A percentile compares a stretch with the other conserved stretches of the same genome.
These are phyloP conservation scores for Bombus confusus DNA, from an alignment of 1,140 invertebrate genomes.

Conservation along the genomic window DNA sequence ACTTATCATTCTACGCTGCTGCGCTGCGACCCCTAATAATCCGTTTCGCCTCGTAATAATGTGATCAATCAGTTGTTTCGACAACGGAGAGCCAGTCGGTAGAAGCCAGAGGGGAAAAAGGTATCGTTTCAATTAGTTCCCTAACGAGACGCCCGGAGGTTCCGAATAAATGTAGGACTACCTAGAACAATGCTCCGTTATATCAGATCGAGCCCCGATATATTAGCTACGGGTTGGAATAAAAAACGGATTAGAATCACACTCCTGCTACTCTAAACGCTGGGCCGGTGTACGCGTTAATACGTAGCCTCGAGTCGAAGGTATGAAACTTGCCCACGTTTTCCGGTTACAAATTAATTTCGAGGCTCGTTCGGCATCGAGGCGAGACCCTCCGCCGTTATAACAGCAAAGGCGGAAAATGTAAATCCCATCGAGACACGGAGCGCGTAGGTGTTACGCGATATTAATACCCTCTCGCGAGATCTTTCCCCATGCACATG, in stretches of 20 bases:
- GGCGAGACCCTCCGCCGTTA: conserved; percentile 9
- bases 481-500: conserved; percentile 23
- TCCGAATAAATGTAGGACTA: conserved; percentile 28
- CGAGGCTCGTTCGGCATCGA: conserved; percentile 36
- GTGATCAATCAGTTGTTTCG: conserved; percentile 38
- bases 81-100: background rate
- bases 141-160: conserved; percentile 39
- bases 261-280: background rate
- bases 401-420: conserved; percentile 51
- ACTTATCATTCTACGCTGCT: conserved; percentile 14
- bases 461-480: conserved; percentile 50
- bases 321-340: conserved; percentile 45
- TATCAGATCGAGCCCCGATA: conserved; percentile 6
- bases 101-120: background rate
- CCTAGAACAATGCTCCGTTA: conserved; percentile 35
- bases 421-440: conserved; percentile 44
- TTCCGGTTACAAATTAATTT: conserved; percentile 67
- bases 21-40: background rate
- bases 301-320: background rate
- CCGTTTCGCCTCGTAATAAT: conserved; percentile 10
- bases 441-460: conserved; percentile 48
- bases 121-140: conserved; percentile 44
- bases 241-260: conserved; percentile 42
- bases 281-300: background rate
- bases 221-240: conserved; percentile 17